Evolutionary conservation across 2,888 invertebrate species (phyloP).

Genomic region (Heliconius aoede): DNA sequence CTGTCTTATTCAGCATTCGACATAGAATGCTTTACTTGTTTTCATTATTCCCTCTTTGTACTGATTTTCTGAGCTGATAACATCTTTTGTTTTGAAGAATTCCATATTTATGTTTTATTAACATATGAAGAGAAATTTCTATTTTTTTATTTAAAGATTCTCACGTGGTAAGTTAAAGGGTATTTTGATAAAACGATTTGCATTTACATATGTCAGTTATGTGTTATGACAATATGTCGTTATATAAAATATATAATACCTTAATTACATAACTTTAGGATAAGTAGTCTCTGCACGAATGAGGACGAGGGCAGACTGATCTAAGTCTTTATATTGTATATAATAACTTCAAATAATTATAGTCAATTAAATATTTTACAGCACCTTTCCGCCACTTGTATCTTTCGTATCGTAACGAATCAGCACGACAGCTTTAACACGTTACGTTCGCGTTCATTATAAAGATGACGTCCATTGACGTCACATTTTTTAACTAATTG

Average conservation of each 20-base stretch:
- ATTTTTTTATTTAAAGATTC: background rate
- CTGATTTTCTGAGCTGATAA: constrained; percentile 7
- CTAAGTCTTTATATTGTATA: background rate
- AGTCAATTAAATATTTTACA: too few relatives aligned
- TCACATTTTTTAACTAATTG: constrained; percentile 37
- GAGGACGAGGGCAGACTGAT: background rate
- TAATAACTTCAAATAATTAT: too few relatives aligned
- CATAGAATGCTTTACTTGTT: constrained; percentile 25
- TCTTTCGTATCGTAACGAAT: background rate
- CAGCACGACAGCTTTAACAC: background rate
- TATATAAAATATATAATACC: background rate
- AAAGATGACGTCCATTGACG: constrained; percentile 17
- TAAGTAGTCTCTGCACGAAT: background rate
- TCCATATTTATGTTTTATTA: background rate
- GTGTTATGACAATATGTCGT: background rate
- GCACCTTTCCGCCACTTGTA: background rate
- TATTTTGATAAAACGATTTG: background rate
- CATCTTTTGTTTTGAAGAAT: background rate
- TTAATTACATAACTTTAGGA: background rate
- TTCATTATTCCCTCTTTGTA: constrained; percentile 6
- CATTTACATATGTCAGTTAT: background rate
- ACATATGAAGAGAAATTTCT: constrained; percentile 6
- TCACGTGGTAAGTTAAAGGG: background rate
- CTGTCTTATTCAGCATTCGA: constrained; percentile 31
- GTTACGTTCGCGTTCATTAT: background rate